A percentile compares a stretch with the other conserved stretches of the same genome.
Evolutionary conservation across 2,113 vertebrate genomes (phyloP).

Genomic region (Uria aalge): DNA sequence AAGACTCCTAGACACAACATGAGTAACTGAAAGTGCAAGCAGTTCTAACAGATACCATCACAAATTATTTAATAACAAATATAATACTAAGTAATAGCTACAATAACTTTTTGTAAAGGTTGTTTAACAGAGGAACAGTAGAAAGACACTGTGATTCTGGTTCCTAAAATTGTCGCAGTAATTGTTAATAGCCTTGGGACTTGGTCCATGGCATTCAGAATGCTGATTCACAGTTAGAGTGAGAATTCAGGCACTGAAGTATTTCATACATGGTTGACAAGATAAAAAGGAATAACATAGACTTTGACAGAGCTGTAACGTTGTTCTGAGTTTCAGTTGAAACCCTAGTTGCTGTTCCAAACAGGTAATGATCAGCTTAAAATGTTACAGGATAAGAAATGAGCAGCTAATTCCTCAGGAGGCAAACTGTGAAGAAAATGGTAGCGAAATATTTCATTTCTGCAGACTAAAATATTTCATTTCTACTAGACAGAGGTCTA

Average conservation of each 20-base stretch:
- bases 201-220: background rate
- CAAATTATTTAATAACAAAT: background rate
- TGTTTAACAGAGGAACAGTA: background rate
- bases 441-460: background rate
- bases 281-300: background rate
- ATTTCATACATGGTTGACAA: background rate
- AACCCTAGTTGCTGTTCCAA: background rate
- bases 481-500: background rate
- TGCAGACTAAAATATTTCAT: background rate
- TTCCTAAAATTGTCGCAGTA: background rate
- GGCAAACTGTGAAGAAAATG: background rate
- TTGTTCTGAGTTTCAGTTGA: background rate
- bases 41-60: background rate
- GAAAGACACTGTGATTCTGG: background rate
- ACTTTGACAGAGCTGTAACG: background rate
- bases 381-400: background rate
- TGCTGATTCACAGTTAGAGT: background rate
- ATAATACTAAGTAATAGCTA: background rate
- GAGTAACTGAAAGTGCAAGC: background rate
- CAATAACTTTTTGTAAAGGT: background rate
- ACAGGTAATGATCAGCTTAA: background rate
- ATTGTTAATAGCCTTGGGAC: background rate
- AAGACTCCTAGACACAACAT: background rate
- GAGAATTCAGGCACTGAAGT: background rate
- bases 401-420: background rate